A percentile compares a stretch with the other conserved stretches of the same genome.
phyloP scores from a whole-genome alignment of 2,888 invertebrate genomes.

The Rugalucina vietnamica region DNA sequence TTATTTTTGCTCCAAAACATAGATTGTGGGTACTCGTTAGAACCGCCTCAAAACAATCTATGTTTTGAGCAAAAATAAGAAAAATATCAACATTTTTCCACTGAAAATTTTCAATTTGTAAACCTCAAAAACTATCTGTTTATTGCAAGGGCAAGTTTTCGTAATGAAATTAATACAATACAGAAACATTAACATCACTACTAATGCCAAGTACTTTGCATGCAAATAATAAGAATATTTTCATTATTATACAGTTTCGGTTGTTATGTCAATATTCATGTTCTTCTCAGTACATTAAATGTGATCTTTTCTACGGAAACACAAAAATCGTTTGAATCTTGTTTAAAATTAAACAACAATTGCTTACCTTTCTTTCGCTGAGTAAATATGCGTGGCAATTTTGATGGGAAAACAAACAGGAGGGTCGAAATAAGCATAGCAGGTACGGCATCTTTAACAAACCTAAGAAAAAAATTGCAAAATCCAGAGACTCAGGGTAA shows the following conservation, averaged over 20 bases:
- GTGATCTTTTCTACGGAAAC: not conserved
- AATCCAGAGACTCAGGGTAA: not conserved
- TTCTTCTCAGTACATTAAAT: not conserved
- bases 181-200: not conserved
- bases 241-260: not conserved
- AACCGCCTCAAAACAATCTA: too few relatives aligned
- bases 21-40: too few relatives aligned
- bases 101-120: too few relatives aligned
- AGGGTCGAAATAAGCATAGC: constrained; percentile 51
- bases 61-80: too few relatives aligned
- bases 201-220: not conserved
- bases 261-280: not conserved
- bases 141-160: too few relatives aligned
- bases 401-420: constrained; percentile 69
- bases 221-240: not conserved
- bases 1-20: too few relatives aligned
- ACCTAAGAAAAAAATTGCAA: constrained; percentile 22
- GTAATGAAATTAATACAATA: too few relatives aligned
- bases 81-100: too few relatives aligned
- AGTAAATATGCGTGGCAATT: constrained; percentile 51
- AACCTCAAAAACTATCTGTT: too few relatives aligned
- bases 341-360: too few relatives aligned
- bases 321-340: too few relatives aligned
- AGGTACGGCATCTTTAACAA: constrained; percentile 46
- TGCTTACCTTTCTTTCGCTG: constrained; percentile 13